Base-by-base conservation (phyloP, 2,888 invertebrate species). In the Drosophila maculinotata region DNA sequence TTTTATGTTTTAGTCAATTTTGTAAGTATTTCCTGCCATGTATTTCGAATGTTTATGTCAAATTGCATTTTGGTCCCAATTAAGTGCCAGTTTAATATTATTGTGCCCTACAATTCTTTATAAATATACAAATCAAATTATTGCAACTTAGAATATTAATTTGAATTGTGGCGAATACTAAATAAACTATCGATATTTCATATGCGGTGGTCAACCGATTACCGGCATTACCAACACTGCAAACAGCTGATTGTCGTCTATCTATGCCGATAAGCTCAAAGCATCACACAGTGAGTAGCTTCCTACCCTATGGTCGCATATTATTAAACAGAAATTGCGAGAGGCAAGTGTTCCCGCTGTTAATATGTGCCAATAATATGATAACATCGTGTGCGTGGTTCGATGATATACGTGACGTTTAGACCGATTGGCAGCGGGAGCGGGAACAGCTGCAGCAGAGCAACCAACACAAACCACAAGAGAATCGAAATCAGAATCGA, bases 121-220 rank as follows among this genome's bases (percentile, higher is more conserved):
- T 26, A 28, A 15, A 26, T 33, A 44, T 26, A 23, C 42, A 23
- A 60, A 35, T 45, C 97, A 99, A 53, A 99, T 98, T 33, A 97
- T 98, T 41, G 15, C 42, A 8, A 25, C 30, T n/a, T 2, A 25
- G 0, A 26, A 20, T 3, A 8, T 3, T 9, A 20, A 17, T 39
- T 53, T 38, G 6, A 45, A 48, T 30, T 47, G 10, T 8, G 1
- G 33, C 66, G 39, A 28, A 3, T 1, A 1, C 4, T 1, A 2
- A 0, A 6, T 2, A 26, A 36, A 7, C 3, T 31, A 49, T 63
- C 64, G 42, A 51, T n/a, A n/a, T n/a, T 42, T n/a, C 7, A n/a
- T 15, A 35, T 2, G 4, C 3, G 26, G 25, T 8, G 26, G 14
- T 5, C 2, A 9, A 12, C 0, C 58, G 41, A 58, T 58, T 14